phyloP scores from a whole-genome alignment of 2,113 vertebrate species.

The Bubo blakistoni region DNA sequence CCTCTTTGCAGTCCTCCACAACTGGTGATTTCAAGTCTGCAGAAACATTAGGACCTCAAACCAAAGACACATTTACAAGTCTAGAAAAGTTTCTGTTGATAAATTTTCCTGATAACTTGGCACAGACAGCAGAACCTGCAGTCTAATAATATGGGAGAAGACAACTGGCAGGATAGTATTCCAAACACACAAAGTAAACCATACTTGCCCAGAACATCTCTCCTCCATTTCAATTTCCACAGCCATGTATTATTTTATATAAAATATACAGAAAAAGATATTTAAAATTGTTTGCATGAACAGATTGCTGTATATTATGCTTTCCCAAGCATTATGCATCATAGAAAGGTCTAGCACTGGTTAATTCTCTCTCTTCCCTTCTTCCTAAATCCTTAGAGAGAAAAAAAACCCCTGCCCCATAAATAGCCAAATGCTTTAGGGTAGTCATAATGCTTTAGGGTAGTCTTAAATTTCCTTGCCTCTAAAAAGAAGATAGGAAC shows the following conservation, averaged over 20 bases:
- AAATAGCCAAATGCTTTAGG: neutral
- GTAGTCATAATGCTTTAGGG: neutral
- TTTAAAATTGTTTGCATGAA: neutral
- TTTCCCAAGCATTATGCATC: neutral
- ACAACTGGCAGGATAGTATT: neutral
- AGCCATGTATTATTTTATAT: neutral
- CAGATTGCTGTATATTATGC: neutral
- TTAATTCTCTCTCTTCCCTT: neutral
- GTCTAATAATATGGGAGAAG: neutral
- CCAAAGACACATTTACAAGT: neutral
- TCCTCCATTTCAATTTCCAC: neutral
- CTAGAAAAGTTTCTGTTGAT: neutral
- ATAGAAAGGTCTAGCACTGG: neutral
- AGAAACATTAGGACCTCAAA: neutral
- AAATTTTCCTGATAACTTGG: neutral
- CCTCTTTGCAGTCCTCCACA: neutral
- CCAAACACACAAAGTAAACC: neutral
- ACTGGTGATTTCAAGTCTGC: neutral
- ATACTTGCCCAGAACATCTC: neutral
- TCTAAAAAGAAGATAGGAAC: neutral
- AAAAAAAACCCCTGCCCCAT: fast-evolving
- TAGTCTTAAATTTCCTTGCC: neutral
- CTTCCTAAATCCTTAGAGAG: neutral
- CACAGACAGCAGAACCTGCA: neutral
- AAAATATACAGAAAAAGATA: neutral